Base-by-base conservation (phyloP, 1,140 invertebrate species). In the Helicoverpa armigera region DNA sequence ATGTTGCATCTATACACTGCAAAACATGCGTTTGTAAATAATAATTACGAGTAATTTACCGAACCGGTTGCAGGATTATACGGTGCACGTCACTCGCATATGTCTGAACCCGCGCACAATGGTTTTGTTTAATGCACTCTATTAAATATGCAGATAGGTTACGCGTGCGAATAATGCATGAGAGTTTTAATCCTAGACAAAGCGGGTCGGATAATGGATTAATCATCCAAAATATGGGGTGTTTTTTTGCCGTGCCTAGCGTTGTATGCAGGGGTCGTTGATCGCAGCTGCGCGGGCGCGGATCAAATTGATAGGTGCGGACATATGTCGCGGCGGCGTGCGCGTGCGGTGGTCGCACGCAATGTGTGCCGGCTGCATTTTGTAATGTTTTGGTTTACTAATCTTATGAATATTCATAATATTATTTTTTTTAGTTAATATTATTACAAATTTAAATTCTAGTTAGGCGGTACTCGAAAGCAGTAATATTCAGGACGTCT, bases 231-330 rank as follows among this genome's bases (percentile, higher is more conserved):
- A 90, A 89, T 90, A 89, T 90, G 74, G 91, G 92, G 91, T 88
- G 88, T 82, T 69, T 89, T 92, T 92, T 92, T 88, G 16, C 2
- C 5, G 2, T 10, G 5, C 86, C 80, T 83, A 83, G 51, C 75
- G 63, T 82, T 80, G 85, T 31, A 31, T 83, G 83, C 84, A 80
- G 85, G 89, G 90, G 90, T 90, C 87, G 88, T 87, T 85, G 90
- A 69, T 86, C 87, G 91, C 92, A 94, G 93, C 93, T 94, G 91
- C 89, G 88, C 90, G 87, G 86, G 86, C 86, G 91, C 89, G 89
- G 84, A 93, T 93, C 89, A 87, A 92, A 90, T 91, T 92, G 91
- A 93, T 93, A 91, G 12, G 80, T 79, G 80, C 81, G 78, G 83
- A 82, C 92, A 92, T 85, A 91, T 92, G 88, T 87, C 89, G 90